phyloP scores from a whole-genome alignment of 1,140 invertebrate genomes.

The Hypsibius dujardini region DNA sequence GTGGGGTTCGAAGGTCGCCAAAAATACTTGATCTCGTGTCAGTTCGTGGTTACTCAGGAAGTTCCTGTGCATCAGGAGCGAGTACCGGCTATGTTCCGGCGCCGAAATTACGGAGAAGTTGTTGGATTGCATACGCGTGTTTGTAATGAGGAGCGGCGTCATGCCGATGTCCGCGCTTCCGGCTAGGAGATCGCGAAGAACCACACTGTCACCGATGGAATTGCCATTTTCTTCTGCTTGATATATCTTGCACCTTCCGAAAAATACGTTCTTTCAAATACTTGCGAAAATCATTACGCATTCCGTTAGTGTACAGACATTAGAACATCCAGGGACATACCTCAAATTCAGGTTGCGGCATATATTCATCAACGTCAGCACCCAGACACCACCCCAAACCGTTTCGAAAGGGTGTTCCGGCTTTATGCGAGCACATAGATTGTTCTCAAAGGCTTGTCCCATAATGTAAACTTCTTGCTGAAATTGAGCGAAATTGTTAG shows the following conservation, averaged over 20 bases:
- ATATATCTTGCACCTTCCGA: background rate
- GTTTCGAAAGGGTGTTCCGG: conserved; percentile 1
- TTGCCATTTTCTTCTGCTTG: background rate
- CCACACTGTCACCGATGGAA: conserved; percentile 4
- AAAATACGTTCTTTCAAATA: background rate
- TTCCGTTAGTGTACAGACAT: background rate
- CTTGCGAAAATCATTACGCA: background rate
- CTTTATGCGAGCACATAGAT: background rate
- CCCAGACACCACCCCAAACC: background rate
- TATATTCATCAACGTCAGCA: background rate
- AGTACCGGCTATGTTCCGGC: background rate
- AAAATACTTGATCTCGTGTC: too few species aligned
- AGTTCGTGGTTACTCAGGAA: too few species aligned
- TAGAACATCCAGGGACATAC: background rate
- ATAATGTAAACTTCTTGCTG: background rate
- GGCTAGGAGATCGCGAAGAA: background rate
- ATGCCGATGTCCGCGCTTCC: background rate
- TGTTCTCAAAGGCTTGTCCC: background rate
- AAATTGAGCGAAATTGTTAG: background rate
- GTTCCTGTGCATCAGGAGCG: background rate
- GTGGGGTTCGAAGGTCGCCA: too few species aligned
- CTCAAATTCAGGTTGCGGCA: background rate
- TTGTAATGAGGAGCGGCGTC: background rate
- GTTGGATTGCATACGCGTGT: background rate
- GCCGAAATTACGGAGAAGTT: background rate